Conservation (phyloP, 2,797 vertebrate species). For the Aphelocoma californica region DNA sequence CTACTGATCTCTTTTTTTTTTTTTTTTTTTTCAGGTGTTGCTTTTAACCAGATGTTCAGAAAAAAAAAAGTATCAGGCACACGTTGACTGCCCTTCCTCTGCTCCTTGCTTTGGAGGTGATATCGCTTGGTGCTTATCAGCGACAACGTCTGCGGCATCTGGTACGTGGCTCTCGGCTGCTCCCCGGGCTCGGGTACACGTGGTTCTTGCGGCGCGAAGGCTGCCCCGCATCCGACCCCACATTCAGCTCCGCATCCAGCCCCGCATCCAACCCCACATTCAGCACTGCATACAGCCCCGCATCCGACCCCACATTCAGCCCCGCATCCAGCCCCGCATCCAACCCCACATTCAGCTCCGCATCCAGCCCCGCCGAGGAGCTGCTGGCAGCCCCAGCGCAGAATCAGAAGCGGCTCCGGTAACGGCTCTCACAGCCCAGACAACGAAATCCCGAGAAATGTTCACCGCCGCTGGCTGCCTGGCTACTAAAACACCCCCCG, state of each 20-base stretch:
- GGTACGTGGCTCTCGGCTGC: not conserved
- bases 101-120: not conserved
- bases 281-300: not conserved
- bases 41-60: not conserved
- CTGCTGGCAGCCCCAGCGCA: not conserved
- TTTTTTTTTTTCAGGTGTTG: not conserved
- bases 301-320: fast-evolving
- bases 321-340: fast-evolving
- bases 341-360: fast-evolving
- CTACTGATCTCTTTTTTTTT: not conserved
- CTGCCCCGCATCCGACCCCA: fast-evolving
- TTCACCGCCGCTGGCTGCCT: not conserved
- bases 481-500: not conserved
- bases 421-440: not conserved
- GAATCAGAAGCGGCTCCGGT: not conserved
- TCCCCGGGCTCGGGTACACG: not conserved
- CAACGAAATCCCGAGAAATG: not conserved
- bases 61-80: not conserved
- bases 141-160: not conserved
- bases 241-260: not conserved
- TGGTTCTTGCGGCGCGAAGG: fast-evolving
- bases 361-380: not conserved
- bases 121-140: not conserved
- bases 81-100: not conserved
- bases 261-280: not conserved